A percentile compares a stretch with the other conserved stretches of the same genome.
These are phyloP conservation scores for Neosalanx taihuensis DNA, from an alignment of 2,797 vertebrate species.

Conservation along the genomic window DNA sequence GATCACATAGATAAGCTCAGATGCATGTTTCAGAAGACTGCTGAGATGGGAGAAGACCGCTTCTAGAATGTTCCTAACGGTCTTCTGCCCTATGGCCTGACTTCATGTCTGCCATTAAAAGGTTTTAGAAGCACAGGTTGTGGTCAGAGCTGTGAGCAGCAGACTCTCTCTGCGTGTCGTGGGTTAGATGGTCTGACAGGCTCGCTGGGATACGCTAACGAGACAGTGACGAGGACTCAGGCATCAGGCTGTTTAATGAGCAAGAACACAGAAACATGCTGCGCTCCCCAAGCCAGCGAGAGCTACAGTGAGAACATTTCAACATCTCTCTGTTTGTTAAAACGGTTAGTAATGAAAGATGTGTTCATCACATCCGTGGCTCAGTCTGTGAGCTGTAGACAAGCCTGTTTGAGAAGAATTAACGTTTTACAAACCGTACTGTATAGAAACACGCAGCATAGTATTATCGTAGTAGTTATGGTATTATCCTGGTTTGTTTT, in stretches of 20 bases:
- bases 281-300: slow-evolving; percentile 44
- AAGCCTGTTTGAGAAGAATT: neutral
- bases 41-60: too few species aligned
- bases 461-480: too few species aligned
- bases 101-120: too few species aligned
- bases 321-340: neutral
- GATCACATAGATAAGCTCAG: too few species aligned
- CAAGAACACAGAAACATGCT: slow-evolving; percentile 49
- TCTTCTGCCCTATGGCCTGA: too few species aligned
- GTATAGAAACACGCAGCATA: neutral
- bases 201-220: slow-evolving; percentile 69
- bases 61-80: too few species aligned
- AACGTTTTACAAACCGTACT: neutral
- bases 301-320: too few species aligned
- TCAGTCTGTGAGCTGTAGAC: neutral
- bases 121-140: too few species aligned
- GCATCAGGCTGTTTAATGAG: slow-evolving; percentile 68
- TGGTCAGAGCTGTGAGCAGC: neutral
- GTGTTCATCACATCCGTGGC: neutral
- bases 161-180: slow-evolving; percentile 19
- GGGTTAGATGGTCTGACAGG: slow-evolving; percentile 54
- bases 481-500: too few species aligned
- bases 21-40: too few species aligned
- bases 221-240: slow-evolving; percentile 70
- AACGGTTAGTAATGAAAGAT: neutral